Evolutionary conservation across 2,888 invertebrate species (phyloP).

Genomic region (Lymantria dispar): DNA sequence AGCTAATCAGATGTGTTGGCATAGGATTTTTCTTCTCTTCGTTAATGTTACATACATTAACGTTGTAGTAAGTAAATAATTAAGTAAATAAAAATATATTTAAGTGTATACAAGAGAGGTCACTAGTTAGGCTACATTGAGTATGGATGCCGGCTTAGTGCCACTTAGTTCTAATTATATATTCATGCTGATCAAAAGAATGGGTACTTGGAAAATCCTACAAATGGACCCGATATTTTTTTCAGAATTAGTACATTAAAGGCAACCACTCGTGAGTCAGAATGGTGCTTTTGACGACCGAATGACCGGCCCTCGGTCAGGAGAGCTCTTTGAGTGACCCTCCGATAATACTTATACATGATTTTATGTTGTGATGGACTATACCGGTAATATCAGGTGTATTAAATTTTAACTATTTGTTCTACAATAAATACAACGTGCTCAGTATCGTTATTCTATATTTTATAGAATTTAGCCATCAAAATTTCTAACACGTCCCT

Average conservation of each 20-base stretch:
- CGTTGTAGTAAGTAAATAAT: conserved; percentile 19
- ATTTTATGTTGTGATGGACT: not conserved
- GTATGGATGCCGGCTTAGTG: conserved; percentile 25
- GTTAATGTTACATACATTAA: no score
- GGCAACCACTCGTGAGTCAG: conserved; percentile 36
- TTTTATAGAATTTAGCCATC: no score
- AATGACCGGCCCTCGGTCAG: conserved; percentile 46
- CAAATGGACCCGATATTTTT: conserved; percentile 34
- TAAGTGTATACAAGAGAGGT: conserved; percentile 17
- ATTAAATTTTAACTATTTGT: no score
- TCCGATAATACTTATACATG: conserved; percentile 39
- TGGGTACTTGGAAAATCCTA: conserved; percentile 32
- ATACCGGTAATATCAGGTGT: no score
- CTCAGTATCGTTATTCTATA: no score
- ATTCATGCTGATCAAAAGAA: conserved; percentile 39
- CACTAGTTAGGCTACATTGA: conserved; percentile 30
- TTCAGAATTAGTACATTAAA: conserved; percentile 38
- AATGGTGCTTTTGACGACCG: conserved; percentile 52
- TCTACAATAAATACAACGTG: no score
- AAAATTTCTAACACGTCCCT: no score
- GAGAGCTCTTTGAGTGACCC: conserved; percentile 44
- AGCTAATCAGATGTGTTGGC: no score
- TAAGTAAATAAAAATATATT: not conserved
- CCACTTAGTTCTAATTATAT: conserved; percentile 37
- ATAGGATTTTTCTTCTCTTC: no score